A percentile compares a stretch with the other conserved stretches of the same genome.
Evolutionary conservation across 2,113 vertebrate species (phyloP).

Genomic region (Camelus bactrianus): DNA sequence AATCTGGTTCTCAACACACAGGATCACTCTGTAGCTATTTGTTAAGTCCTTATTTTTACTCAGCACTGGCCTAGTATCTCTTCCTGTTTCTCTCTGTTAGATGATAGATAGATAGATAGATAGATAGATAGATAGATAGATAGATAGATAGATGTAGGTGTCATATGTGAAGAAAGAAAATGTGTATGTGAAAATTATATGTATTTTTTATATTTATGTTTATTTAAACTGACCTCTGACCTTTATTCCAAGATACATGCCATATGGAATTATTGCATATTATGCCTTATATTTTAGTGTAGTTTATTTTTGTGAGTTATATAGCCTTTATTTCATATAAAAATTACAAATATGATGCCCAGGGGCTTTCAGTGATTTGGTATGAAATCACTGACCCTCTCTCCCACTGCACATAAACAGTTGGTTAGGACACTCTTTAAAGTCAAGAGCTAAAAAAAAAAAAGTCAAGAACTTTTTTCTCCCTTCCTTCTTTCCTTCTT

Average conservation of each 20-base stretch:
- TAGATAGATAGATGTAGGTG: neutral
- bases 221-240: neutral
- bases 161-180: neutral
- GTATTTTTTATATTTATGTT: neutral
- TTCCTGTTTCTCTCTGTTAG: neutral
- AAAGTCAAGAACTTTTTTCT: no score
- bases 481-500: neutral
- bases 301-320: neutral
- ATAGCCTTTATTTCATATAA: neutral
- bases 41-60: neutral
- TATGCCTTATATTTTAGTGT: neutral
- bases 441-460: neutral
- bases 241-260: neutral
- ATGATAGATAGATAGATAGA: neutral
- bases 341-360: neutral
- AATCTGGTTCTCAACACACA: neutral
- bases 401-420: neutral
- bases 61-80: neutral
- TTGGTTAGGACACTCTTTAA: neutral
- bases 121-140: neutral
- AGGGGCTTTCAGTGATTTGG: neutral
- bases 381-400: neutral
- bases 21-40: neutral
- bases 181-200: neutral
- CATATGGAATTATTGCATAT: neutral